Conservation (phyloP, 2,113 vertebrate genomes). For the Globicephala melas region DNA sequence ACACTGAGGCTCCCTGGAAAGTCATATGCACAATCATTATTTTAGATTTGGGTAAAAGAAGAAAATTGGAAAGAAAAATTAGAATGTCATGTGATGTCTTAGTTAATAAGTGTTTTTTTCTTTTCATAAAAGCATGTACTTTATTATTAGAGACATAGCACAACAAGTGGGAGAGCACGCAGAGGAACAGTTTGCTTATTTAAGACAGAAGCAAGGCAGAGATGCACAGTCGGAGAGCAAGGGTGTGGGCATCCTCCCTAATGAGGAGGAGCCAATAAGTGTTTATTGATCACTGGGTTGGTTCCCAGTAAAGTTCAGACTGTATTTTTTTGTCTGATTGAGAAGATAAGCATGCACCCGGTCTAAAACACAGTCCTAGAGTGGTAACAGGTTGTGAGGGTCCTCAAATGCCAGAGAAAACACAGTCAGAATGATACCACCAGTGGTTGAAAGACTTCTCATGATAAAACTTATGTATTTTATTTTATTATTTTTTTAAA, state of each 20-base stretch:
- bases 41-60: background rate
- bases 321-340: background rate
- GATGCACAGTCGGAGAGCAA: no score
- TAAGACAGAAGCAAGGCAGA: no score
- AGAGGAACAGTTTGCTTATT: no score
- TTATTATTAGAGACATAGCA: no score
- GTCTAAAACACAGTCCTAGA: background rate
- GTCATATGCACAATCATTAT: background rate
- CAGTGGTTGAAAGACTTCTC: background rate
- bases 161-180: no score
- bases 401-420: background rate
- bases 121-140: no score
- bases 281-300: background rate
- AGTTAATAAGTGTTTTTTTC: background rate
- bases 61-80: background rate
- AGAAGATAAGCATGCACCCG: background rate
- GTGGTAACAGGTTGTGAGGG: background rate
- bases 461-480: background rate
- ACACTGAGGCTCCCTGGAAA: background rate
- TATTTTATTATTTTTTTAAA: background rate
- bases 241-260: no score
- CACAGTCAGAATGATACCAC: background rate
- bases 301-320: background rate
- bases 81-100: background rate
- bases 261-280: background rate